Conservation (phyloP, 2,888 invertebrate genomes). For the Lasioglossum leucozonium region DNA sequence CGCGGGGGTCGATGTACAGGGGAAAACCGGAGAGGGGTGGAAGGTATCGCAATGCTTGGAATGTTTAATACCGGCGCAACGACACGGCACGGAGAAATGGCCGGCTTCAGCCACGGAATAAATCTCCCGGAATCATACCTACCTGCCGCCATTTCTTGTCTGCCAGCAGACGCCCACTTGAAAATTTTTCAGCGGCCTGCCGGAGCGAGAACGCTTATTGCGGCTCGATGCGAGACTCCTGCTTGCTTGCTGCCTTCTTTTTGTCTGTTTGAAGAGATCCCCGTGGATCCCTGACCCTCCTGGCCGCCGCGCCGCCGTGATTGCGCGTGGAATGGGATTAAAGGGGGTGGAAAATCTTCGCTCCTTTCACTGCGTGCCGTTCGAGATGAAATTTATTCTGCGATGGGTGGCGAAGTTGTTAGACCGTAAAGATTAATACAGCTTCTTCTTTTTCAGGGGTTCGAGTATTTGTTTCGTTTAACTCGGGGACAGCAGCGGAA, state of each 20-base stretch:
- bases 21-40: constrained; percentile 13
- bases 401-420: not conserved
- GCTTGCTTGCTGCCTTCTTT: not conserved
- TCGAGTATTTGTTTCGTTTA: not conserved
- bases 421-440: not conserved
- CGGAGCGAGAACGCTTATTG: constrained; percentile 63
- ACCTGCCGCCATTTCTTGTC: constrained; percentile 62
- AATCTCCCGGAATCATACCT: constrained; percentile 76
- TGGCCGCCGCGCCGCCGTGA: not conserved
- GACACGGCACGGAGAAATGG: constrained; percentile 79
- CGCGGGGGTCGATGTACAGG: constrained; percentile 36
- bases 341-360: constrained; percentile 16
- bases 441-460: not conserved
- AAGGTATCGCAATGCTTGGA: constrained; percentile 79
- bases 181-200: constrained; percentile 60
- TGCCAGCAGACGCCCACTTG: constrained; percentile 49
- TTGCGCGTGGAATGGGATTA: constrained; percentile 10
- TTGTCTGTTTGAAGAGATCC: constrained; percentile 2
- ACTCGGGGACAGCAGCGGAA: not conserved
- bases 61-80: constrained; percentile 82
- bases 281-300: not conserved
- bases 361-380: not conserved
- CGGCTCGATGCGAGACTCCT: constrained; percentile 25
- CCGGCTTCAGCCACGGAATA: constrained; percentile 78
- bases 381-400: not conserved